Evolutionary conservation across 2,888 invertebrate genomes (phyloP).

Genomic region (Nysson spinosus): DNA sequence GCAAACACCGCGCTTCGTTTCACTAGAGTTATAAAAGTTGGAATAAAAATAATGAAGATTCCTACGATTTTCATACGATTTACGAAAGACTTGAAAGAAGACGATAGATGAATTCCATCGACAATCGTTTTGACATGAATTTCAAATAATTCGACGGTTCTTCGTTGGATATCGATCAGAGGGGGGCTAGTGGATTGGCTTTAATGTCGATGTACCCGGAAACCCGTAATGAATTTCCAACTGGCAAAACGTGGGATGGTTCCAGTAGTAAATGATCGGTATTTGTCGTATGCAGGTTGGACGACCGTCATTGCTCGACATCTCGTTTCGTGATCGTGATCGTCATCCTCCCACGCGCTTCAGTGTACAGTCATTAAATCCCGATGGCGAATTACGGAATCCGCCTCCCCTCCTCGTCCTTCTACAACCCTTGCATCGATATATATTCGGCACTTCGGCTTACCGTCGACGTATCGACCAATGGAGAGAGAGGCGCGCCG

Average conservation of each 20-base stretch:
- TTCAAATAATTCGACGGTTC: conserved; percentile 1
- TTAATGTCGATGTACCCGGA: conserved; percentile 16
- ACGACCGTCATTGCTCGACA: conserved; percentile 4
- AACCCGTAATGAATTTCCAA: conserved; percentile 43
- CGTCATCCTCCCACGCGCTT: conserved; percentile 3
- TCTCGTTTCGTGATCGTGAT: conserved; percentile 5
- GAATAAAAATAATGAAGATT: no score
- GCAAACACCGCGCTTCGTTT: no score
- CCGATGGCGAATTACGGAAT: conserved; percentile 47
- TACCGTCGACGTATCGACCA: conserved; percentile 14
- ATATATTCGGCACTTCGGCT: conserved; percentile 16
- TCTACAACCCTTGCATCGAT: conserved; percentile 19
- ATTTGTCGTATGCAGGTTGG: conserved; percentile 40
- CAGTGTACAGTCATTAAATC: conserved; percentile 26
- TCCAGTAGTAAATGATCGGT: conserved; percentile 39
- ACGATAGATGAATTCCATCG: not conserved
- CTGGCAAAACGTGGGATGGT: conserved; percentile 40
- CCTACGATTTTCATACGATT: no score
- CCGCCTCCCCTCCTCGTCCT: conserved; percentile 10
- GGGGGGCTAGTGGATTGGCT: conserved; percentile 19
- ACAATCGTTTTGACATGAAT: not conserved
- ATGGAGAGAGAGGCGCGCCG: conserved; percentile 11
- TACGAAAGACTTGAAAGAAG: not conserved
- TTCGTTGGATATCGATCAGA: conserved; percentile 20
- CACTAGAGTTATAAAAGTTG: no score